Base-by-base conservation (phyloP, 2,888 invertebrate species). In the Galeruca laticollis region DNA sequence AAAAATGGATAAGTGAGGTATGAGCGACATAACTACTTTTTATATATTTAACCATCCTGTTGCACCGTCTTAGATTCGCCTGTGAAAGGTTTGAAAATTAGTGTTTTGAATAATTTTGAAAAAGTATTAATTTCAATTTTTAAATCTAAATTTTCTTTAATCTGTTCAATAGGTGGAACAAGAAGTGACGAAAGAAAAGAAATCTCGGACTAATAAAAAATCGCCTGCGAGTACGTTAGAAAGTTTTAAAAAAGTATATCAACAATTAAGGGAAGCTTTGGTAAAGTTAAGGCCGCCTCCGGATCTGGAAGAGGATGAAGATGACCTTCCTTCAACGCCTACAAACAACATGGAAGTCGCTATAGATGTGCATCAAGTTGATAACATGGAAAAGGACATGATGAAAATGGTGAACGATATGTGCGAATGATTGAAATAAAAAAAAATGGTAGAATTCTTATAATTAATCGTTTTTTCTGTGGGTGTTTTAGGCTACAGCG, bases 1-100 rank as follows among this genome's bases (percentile, higher is more conserved):
- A 96, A 81, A 90, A 90, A 74, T 97, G 97, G 97, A 93, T 97
- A 80, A 90, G 91, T 70, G 97, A 97, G 81, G 89, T 57, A 52
- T 21, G n/a, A 11, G 26, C 11, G 11, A 21, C 21, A 43, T 4
- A 43, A 43, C 11, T 43, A 9, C 8, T 40, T 43, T 43, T 43
- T 43, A 3, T 43, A 2, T 10, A 43, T 43, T n/a, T 43, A 43
- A 1, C 11, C 11, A 43, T 6, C 43, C n/a, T n/a, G n/a, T n/a
- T n/a, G n/a, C n/a, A n/a, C n/a, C n/a, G n/a, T n/a, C n/a, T n/a
- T n/a, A n/a, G n/a, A n/a, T n/a, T n/a, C n/a, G n/a, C n/a, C n/a
- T n/a, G n/a, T n/a, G n/a, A n/a, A n/a, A n/a, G n/a, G n/a, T n/a
- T n/a, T n/a, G n/a, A n/a, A n/a, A n/a, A n/a, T n/a, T n/a, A n/a